phyloP scores from a whole-genome alignment of 2,797 vertebrate genomes.

The Philypnodon macrostomus region DNA sequence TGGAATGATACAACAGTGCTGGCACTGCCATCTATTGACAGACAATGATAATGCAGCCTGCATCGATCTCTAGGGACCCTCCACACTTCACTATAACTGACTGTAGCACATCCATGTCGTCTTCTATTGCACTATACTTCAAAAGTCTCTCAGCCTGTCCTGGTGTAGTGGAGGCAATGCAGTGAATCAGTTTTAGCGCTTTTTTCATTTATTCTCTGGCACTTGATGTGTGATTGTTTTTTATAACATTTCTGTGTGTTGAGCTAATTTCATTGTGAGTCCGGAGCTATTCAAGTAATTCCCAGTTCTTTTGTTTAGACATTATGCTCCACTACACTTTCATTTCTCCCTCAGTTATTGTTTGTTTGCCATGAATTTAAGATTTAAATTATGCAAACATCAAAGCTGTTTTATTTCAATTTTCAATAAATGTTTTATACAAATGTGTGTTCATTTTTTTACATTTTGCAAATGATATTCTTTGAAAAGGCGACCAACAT shows the following conservation, averaged over 20 bases:
- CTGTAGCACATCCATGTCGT: conserved; percentile 10
- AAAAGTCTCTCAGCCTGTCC: conserved; percentile 19
- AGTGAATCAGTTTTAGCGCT: conserved; percentile 23
- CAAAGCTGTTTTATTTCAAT: conserved; percentile 69
- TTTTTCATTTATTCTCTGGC: conserved; percentile 33
- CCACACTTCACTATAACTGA: conserved; percentile 5
- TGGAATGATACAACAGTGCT: conserved; percentile 75
- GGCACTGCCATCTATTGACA: conserved; percentile 80
- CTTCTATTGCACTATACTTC: conserved; percentile 4
- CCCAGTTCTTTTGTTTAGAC: too few species aligned
- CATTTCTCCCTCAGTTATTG: conserved; percentile 52
- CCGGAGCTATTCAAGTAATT: conserved; percentile 40
- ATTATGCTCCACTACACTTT: conserved; percentile 31
- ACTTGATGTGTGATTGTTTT: conserved; percentile 25
- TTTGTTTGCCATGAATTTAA: conserved; percentile 65
- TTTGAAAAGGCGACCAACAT: too few species aligned
- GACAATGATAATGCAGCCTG: conserved; percentile 65
- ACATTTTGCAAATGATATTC: too few species aligned
- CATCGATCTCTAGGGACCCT: conserved; percentile 55
- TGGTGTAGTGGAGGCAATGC: conserved; percentile 20
- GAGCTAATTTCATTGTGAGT: conserved; percentile 38
- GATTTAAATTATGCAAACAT: conserved; percentile 64
- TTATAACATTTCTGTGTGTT: conserved; percentile 30
- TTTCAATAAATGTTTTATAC: conserved; percentile 78
- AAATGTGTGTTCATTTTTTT: conserved; percentile 30